Evolutionary conservation across 2,113 vertebrate species (phyloP), one percentile per base, ranked within the genome.

Genomic region (Boulengeromyrus knoepffleri): DNA sequence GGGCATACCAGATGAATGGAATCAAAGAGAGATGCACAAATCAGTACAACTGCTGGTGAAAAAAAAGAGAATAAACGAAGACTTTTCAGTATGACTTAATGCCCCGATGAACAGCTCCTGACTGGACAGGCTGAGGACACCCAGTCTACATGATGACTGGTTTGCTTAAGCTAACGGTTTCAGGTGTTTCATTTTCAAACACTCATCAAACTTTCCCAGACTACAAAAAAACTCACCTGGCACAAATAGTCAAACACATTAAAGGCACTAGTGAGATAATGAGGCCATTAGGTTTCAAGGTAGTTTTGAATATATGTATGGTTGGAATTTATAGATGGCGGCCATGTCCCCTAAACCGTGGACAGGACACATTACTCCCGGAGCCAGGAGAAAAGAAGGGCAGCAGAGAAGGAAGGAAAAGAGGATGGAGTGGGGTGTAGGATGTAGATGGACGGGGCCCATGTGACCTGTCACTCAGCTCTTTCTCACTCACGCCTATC

Each of bases 31-130:
- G 88, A 15, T 56, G 36, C 91, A 93, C 90, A 95, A 94, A 94
- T 95, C 93, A 94, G 90, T 8, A 92, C 90, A 92, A 94, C 92
- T 93, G 5, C 53, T 85, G 94, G 92, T 52, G 27, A 87, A 92
- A 50, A 90, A 77, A 89, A 89, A 90, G 80, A 70, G 89, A 92
- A 91, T 88, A 49, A 21, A 89, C 17, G 85, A 92, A 91, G 90
- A 91, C 92, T 89, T 92, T 92, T 87, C 88, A 91, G 91, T 88
- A 70, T 91, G 90, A 42, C 84, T 91, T 92, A 1, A 56, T 12
- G 46, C 39, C 31, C 12, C 1, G 8, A 15, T 9, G 7, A 8
- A 36, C 46, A 36, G 50, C 31, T 17, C n/a, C 83, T 85, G 17
- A 85, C 45, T 46, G 83, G 83, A 3, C 85, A 56, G 10, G 50